phyloP scores from a whole-genome alignment of 2,113 vertebrate species.

The Heterotilapia buettikoferi region DNA sequence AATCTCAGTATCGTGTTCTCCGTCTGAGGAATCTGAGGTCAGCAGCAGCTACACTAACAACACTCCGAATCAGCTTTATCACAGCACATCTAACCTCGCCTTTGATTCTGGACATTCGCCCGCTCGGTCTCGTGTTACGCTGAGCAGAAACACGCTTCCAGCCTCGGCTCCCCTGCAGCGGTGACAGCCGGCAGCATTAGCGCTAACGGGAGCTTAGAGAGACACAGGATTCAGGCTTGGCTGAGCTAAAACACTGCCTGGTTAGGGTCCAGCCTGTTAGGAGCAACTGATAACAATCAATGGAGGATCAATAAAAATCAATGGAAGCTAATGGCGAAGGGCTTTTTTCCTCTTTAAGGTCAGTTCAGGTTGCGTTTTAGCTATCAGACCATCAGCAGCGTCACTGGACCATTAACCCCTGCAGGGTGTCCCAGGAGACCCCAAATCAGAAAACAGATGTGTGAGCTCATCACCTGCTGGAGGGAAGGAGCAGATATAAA shows the following conservation, averaged over 20 bases:
- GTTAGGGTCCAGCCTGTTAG: conserved; percentile 4
- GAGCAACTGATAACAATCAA: conserved; percentile 28
- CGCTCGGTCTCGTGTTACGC: background rate
- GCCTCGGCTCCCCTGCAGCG: background rate
- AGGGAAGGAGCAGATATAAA: background rate
- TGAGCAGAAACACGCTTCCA: background rate
- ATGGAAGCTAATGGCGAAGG: conserved; percentile 7
- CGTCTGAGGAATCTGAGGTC: conserved; percentile 12
- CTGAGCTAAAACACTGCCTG: conserved; percentile 3
- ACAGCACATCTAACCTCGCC: background rate
- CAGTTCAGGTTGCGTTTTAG: background rate
- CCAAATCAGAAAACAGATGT: conserved; percentile 32
- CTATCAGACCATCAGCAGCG: conserved; percentile 35
- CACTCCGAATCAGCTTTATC: background rate
- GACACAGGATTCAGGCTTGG: conserved; percentile 6
- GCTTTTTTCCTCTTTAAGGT: conserved; percentile 15
- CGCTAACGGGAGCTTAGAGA: background rate
- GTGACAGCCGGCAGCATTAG: background rate
- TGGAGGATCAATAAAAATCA: conserved; percentile 48
- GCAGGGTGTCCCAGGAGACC: background rate
- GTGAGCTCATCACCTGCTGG: conserved; percentile 16
- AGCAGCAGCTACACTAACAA: background rate
- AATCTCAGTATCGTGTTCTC: conserved; percentile 14
- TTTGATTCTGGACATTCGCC: background rate
- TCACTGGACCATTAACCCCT: conserved; percentile 24